Conservation (phyloP, 2,797 vertebrate species). For the Myiothlypis coronata region DNA sequence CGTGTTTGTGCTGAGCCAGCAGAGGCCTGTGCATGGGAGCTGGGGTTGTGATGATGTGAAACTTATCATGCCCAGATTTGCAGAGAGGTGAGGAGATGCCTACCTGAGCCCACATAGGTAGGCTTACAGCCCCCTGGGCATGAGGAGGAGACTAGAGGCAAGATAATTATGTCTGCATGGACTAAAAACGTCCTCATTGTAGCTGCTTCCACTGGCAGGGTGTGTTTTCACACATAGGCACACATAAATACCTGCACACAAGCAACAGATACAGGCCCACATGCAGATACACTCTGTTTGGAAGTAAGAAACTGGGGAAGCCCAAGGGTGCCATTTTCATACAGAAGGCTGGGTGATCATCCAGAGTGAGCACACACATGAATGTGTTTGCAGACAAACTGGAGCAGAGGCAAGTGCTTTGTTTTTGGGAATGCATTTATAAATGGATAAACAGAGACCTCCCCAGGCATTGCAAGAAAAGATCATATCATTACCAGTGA, state of each 20-base stretch:
- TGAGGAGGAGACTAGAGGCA: not conserved
- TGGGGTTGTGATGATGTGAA: not conserved
- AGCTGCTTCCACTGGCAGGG: not conserved
- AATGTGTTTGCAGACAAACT: not conserved
- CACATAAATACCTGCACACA: not conserved
- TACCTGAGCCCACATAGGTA: rapidly evolving
- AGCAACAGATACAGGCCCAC: not conserved
- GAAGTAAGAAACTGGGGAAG: not conserved
- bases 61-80: not conserved
- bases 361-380: rapidly evolving
- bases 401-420: not conserved
- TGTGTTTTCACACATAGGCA: not conserved
- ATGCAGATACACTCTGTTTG: not conserved
- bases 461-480: not conserved
- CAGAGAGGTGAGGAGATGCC: not conserved
- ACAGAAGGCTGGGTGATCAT: not conserved
- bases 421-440: not conserved
- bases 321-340: not conserved
- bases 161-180: not conserved
- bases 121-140: not conserved
- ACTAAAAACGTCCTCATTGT: not conserved
- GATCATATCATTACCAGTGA: not conserved
- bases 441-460: not conserved
- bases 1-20: not conserved
- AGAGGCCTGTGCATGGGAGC: not conserved